phyloP scores from a whole-genome alignment of 2,888 invertebrate species.

The Drosophila paranaensis region DNA sequence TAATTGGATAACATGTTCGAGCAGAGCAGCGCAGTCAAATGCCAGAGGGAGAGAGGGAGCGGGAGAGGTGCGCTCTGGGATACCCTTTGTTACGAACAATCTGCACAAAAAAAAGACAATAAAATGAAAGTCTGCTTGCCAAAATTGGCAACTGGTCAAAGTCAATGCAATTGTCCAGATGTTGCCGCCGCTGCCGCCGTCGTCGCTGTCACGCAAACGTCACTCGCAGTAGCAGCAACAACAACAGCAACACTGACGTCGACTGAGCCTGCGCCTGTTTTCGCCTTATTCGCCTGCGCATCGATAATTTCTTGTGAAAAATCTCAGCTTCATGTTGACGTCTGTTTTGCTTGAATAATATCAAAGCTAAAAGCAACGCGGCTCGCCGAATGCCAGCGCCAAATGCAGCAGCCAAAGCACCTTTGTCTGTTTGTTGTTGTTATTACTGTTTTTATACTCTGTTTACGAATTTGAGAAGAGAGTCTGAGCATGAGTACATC shows the following conservation, averaged over 20 bases:
- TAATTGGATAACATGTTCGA: constrained; percentile 13
- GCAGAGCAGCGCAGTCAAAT: not conserved
- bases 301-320: constrained; percentile 76
- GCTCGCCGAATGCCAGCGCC: constrained; percentile 66
- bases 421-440: constrained; percentile 5
- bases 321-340: constrained; percentile 69
- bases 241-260: constrained; percentile 31
- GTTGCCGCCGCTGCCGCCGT: constrained; percentile 39
- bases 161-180: constrained; percentile 55
- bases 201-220: constrained; percentile 75
- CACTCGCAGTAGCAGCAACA: constrained; percentile 32
- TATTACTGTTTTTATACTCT: constrained; percentile 4
- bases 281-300: constrained; percentile 62
- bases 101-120: constrained; percentile 53
- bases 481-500: not conserved
- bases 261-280: constrained; percentile 50
- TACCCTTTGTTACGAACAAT: constrained; percentile 51
- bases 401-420: constrained; percentile 58
- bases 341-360: constrained; percentile 58
- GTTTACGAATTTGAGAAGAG: not conserved
- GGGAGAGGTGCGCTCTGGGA: constrained; percentile 4
- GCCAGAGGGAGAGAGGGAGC: not conserved
- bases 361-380: constrained; percentile 67
- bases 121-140: constrained; percentile 83
- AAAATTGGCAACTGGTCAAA: constrained; percentile 82